These are phyloP conservation scores for Lamellibrachia luymesi DNA, from an alignment of 1,140 invertebrate genomes.

Conservation along the genomic window DNA sequence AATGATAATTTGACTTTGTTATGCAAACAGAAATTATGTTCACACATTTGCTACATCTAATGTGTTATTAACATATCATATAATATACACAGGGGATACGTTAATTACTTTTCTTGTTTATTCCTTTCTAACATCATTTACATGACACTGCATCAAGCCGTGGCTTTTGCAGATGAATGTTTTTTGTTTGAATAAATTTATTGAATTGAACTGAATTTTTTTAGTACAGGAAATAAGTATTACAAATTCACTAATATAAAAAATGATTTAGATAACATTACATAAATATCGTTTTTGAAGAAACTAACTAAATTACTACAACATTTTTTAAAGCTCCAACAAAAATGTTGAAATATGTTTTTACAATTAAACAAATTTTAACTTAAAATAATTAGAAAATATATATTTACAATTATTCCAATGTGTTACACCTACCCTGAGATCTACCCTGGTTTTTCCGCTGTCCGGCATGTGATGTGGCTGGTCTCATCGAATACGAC, in stretches of 20 bases:
- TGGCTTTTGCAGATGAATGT: too few species aligned
- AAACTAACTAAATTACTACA: neutral
- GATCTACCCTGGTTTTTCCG: neutral
- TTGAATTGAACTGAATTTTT: too few species aligned
- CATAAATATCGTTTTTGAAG: neutral
- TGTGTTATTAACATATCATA: neutral
- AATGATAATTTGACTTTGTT: neutral
- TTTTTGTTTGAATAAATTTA: too few species aligned
- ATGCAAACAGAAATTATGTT: neutral
- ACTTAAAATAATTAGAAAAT: neutral
- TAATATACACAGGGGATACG: neutral
- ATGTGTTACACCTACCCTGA: neutral
- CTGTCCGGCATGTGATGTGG: neutral
- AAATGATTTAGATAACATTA: neutral
- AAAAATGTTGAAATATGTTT: neutral
- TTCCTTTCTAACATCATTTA: too few species aligned
- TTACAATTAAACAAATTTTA: neutral
- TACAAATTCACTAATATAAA: neutral
- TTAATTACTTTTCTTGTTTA: too few species aligned
- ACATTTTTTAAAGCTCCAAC: neutral
- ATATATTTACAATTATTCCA: neutral
- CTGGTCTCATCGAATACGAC: neutral
- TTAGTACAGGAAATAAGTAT: neutral
- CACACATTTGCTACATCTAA: neutral
- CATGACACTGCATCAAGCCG: too few species aligned